Percentiles rank a stretch among this genome's conserved stretches.
phyloP scores from a whole-genome alignment of 2,113 vertebrate genomes.

The Madoqua kirkii region DNA sequence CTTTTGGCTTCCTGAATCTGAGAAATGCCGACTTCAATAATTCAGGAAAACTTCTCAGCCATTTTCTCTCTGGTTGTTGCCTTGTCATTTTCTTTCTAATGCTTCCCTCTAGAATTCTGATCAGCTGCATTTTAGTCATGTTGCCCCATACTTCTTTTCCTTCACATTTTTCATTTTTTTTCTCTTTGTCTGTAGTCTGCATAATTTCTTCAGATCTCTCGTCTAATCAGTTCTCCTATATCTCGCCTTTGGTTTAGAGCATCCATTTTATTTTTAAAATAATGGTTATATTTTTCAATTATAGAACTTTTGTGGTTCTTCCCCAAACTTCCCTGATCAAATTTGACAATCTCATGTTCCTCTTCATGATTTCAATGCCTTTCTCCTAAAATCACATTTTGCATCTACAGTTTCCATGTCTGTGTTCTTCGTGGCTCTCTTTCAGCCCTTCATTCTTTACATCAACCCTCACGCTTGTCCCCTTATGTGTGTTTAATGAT shows the following conservation, averaged over 20 bases:
- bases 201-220: background rate
- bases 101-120: background rate
- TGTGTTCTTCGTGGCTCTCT: background rate
- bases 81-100: background rate
- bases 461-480: background rate
- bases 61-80: background rate
- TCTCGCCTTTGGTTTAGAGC: background rate
- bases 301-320: background rate
- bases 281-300: background rate
- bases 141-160: background rate
- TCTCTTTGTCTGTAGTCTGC: background rate
- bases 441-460: background rate
- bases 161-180: background rate
- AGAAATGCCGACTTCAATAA: background rate
- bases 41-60: background rate
- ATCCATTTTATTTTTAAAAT: background rate
- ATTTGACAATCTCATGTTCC: background rate
- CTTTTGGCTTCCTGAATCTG: background rate
- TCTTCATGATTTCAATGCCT: background rate
- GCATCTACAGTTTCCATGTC: background rate
- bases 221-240: background rate
- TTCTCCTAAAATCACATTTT: background rate
- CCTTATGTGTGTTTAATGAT: background rate
- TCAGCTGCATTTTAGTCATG: background rate
- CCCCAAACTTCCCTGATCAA: background rate